Evolutionary conservation across 1,140 invertebrate genomes (phyloP), one percentile per base, ranked within the genome.

Genomic region (Steinernema khuongi): DNA sequence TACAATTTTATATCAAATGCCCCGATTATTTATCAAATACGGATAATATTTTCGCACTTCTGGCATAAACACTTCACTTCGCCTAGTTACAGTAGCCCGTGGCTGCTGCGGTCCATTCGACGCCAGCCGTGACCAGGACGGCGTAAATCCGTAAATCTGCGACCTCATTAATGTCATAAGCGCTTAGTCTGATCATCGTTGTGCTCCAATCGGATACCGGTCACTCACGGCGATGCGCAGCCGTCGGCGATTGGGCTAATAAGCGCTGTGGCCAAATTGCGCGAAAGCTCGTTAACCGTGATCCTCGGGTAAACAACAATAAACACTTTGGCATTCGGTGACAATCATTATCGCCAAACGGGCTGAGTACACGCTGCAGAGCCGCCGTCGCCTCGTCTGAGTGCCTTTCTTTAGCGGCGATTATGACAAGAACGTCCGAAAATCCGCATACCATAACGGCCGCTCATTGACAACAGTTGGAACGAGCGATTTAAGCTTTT

Each of bases 361-460:
- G 26, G 50, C 2, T 26, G 50, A 60, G 50, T 14, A 26, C 50
- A 60, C 7, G 26, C n/a, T n/a, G n/a, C n/a, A n/a, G n/a, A n/a
- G n/a, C n/a, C n/a, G n/a, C n/a, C n/a, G n/a, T n/a, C 22, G 50
- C 14, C 50, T 14, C 50, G 14, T n/a, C 11, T 22, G 4, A 22
- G 19, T n/a, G 7, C 14, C 11, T 7, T 60, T 60, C 7, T 17
- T 60, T 22, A 22, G 50, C 14, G 7, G 22, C 50, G 50, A 60
- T 60, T 60, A 60, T 60, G 50, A 26, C 14, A 60, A 60, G 50
- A 60, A 60, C 7, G 26, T 22, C 50, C 50, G 11, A 60, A 60
- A 60, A 60, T 60, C 50, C 50, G 50, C 50, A 60, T 60, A 60
- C 50, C 50, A 60, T 26, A 60, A 60, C 50, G 50, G 50, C 50